phyloP scores from a whole-genome alignment of 2,888 invertebrate genomes.

The Macrosiphum euphorbiae region DNA sequence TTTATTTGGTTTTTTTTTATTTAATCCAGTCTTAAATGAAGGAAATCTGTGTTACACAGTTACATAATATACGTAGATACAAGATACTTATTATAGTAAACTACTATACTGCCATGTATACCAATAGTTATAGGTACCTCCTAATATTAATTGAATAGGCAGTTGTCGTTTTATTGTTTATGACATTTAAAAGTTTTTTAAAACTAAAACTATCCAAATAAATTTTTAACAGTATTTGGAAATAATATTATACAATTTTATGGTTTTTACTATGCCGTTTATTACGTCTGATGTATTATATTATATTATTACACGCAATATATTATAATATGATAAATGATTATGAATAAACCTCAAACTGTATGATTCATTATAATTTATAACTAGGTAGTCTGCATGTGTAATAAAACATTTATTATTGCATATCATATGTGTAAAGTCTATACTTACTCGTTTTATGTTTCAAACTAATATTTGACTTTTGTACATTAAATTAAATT shows the following conservation, averaged over 20 bases:
- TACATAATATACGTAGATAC: background rate
- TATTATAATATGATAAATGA: background rate
- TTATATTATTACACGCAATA: background rate
- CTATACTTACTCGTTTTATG: background rate
- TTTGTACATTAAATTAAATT: constrained; percentile 20
- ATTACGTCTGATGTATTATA: background rate
- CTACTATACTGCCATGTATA: background rate
- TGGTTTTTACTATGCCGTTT: constrained; percentile 3
- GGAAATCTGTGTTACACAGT: background rate
- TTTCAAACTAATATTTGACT: constrained; percentile 29
- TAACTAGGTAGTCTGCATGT: background rate
- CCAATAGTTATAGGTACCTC: background rate
- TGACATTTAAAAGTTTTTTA: constrained; percentile 8
- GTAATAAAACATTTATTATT: constrained; percentile 28
- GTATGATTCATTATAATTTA: constrained; percentile 20
- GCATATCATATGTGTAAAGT: background rate
- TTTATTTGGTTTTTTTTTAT: background rate
- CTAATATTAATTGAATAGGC: background rate
- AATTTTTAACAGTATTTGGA: background rate
- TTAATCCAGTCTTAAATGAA: background rate
- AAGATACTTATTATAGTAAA: background rate
- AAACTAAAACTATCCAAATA: background rate
- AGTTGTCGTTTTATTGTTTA: background rate
- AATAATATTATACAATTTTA: constrained; percentile 24
- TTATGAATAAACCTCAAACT: constrained; percentile 7